A percentile compares a stretch with the other conserved stretches of the same genome.
Evolutionary conservation across 2,797 vertebrate genomes (phyloP).

Genomic region (Phoebastria nigripes): DNA sequence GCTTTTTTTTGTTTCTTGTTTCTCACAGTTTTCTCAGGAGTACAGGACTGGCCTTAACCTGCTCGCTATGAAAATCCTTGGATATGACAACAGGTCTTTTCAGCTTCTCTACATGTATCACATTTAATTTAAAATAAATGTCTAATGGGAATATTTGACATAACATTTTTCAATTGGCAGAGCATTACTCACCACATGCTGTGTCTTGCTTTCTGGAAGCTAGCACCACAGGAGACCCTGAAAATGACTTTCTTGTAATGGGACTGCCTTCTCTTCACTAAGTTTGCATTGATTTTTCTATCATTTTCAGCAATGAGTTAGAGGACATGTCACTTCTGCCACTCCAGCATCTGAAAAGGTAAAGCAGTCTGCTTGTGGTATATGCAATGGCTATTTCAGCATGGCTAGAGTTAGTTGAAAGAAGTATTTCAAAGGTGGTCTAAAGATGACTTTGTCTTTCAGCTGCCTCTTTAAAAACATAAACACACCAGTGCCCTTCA

Average conservation of each 20-base stretch:
- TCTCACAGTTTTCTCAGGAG: background rate
- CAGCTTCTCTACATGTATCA: background rate
- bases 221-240: background rate
- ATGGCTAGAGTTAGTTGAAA: background rate
- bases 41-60: background rate
- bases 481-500: background rate
- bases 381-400: background rate
- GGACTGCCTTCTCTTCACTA: background rate
- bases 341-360: background rate
- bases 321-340: background rate
- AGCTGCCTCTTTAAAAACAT: background rate
- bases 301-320: constrained; percentile 21
- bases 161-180: background rate
- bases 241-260: background rate
- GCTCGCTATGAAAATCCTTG: background rate
- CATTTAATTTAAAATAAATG: background rate
- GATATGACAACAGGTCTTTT: background rate
- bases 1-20: background rate
- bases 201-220: background rate
- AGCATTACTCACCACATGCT: background rate
- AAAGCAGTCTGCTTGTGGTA: background rate
- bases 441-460: background rate
- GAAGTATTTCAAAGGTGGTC: background rate
- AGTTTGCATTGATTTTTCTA: constrained; percentile 38
- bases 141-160: background rate